A percentile compares a stretch with the other conserved stretches of the same genome.
phyloP scores from a whole-genome alignment of 2,113 vertebrate genomes.

The Gracilinanus agilis region DNA sequence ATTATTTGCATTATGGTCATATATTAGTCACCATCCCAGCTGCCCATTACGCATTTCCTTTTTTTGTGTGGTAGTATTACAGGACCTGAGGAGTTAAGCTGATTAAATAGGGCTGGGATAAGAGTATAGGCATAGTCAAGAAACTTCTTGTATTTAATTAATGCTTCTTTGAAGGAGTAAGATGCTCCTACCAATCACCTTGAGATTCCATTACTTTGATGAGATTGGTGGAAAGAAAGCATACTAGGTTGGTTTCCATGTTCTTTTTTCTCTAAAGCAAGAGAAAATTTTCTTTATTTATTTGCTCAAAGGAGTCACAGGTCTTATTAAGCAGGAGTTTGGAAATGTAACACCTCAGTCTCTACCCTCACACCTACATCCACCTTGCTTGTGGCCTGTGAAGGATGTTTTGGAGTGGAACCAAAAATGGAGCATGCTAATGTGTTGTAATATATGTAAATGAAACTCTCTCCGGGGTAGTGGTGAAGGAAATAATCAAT shows the following conservation, averaged over 20 bases:
- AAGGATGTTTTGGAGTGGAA: neutral
- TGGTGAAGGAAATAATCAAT: neutral
- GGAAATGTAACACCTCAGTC: neutral
- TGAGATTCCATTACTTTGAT: neutral
- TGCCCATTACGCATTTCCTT: slow-evolving; percentile 14
- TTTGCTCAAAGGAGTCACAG: neutral
- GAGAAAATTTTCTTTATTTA: neutral
- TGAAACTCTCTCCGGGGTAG: neutral
- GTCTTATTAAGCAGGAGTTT: neutral
- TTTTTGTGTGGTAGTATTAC: neutral
- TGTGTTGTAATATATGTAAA: neutral
- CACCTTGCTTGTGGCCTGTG: neutral
- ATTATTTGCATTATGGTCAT: neutral
- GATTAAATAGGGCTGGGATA: neutral
- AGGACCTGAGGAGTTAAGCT: neutral
- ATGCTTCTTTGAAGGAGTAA: neutral
- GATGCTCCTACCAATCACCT: neutral
- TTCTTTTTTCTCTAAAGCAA: neutral
- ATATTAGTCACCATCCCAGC: slow-evolving; percentile 6
- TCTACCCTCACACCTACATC: neutral
- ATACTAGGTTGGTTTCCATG: neutral
- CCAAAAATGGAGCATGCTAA: neutral
- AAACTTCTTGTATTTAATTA: neutral
- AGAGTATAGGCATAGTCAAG: neutral
- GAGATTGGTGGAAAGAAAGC: neutral